Evolutionary conservation across 2,888 invertebrate genomes (phyloP), one percentile per base, ranked within the genome.

Genomic region (Syritta pipiens): DNA sequence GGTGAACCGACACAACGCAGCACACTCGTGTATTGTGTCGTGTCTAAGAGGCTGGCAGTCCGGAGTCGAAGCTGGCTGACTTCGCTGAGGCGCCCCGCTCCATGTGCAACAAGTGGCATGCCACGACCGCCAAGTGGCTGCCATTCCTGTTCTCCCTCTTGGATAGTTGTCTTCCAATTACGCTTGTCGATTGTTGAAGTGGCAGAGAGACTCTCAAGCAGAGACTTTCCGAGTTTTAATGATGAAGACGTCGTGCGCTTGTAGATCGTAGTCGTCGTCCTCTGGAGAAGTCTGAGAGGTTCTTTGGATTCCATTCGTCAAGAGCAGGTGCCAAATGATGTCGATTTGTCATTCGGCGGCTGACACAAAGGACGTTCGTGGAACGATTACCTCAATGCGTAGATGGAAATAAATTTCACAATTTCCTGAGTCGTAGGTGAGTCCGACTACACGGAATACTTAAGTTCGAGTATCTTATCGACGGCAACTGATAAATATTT

Each of bases 131-230:
- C 22, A 19, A 63, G 62, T 63, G 55, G 69, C 35, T 63, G 63
- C 57, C 63, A 44, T 76, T 44, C 63, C 22, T 69, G 69, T 55
- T 63, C n/a, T n/a, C n/a, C 44, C 22, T 7, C 35, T 5, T 12
- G 10, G 32, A 63, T 71, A 63, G 76, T 76, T 76, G 75, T 28
- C 42, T 57, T 55, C 46, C 62, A 69, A 76, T 76, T 76, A 69
- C 46, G 17, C 12, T 30, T 28, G 22, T 37, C 1, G 59, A 32
- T 48, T 57, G 60, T n/a, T n/a, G n/a, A n/a, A 14, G 12, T 14
- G 37, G 42, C 20, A 12, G 42, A 20, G 40, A 19, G 26, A 35
- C 19, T n/a, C 40, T 40, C 19, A 32, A 28, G 24, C 17, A 37
- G 6, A 49, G 57, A 57, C 49, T 59, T 65, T 51, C 30, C 26